phyloP scores from a whole-genome alignment of 2,113 vertebrate genomes.

The Pheucticus melanocephalus region DNA sequence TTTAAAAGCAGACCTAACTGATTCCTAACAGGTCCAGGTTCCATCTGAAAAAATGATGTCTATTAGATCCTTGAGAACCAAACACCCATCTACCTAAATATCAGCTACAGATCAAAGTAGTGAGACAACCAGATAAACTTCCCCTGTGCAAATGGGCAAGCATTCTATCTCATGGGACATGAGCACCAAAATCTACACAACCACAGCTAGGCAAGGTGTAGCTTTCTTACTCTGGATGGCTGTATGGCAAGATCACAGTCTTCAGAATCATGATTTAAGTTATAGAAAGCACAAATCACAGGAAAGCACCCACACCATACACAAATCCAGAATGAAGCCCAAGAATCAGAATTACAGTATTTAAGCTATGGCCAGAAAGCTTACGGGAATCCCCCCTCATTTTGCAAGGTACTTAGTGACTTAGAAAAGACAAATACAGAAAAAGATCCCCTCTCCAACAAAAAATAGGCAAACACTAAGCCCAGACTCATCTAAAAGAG shows the following conservation, averaged over 20 bases:
- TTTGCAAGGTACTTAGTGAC: background rate
- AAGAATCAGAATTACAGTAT: background rate
- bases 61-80: background rate
- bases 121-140: background rate
- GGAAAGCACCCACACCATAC: background rate
- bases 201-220: background rate
- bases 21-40: background rate
- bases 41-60: background rate
- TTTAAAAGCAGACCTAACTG: background rate
- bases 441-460: background rate
- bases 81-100: background rate
- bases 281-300: background rate
- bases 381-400: background rate
- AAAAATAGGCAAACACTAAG: background rate
- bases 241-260: background rate
- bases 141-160: background rate
- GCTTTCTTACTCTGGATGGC: background rate
- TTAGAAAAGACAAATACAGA: background rate
- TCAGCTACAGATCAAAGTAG: background rate
- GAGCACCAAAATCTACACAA: background rate
- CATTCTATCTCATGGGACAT: background rate
- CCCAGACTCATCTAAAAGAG: background rate
- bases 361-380: background rate
- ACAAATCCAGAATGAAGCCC: background rate
- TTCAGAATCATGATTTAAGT: background rate